Evolutionary conservation across 2,888 invertebrate genomes (phyloP).

Genomic region (Oligia fasciuncula): DNA sequence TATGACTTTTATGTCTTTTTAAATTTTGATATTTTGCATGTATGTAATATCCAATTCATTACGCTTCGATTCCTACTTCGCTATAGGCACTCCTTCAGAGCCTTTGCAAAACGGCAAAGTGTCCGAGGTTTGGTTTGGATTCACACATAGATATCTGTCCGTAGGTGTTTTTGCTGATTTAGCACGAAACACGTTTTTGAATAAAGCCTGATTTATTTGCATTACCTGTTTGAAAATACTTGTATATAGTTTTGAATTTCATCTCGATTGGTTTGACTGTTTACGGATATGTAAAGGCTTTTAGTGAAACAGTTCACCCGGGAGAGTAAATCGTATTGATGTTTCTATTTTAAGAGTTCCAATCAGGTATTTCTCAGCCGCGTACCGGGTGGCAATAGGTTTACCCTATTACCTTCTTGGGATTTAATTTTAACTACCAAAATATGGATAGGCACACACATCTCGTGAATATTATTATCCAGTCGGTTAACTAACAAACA

Average conservation of each 20-base stretch:
- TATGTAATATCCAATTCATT: too few species aligned
- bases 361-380: not conserved
- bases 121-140: too few species aligned
- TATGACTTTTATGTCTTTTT: too few species aligned
- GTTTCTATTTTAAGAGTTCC: not conserved
- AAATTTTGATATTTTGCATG: too few species aligned
- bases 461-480: too few species aligned
- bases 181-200: not conserved
- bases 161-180: not conserved
- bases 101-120: too few species aligned
- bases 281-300: not conserved
- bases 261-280: not conserved
- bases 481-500: not conserved
- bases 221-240: not conserved
- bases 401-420: not conserved
- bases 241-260: not conserved
- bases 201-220: not conserved
- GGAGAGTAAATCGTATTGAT: not conserved
- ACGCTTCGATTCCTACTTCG: too few species aligned
- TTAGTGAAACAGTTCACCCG: slow-evolving; percentile 2
- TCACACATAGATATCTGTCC: not conserved
- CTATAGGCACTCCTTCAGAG: too few species aligned
- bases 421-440: not conserved
- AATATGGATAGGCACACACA: not conserved
- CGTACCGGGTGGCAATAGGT: not conserved